phyloP scores from a whole-genome alignment of 2,113 vertebrate genomes.

The Pogona vitticeps region DNA sequence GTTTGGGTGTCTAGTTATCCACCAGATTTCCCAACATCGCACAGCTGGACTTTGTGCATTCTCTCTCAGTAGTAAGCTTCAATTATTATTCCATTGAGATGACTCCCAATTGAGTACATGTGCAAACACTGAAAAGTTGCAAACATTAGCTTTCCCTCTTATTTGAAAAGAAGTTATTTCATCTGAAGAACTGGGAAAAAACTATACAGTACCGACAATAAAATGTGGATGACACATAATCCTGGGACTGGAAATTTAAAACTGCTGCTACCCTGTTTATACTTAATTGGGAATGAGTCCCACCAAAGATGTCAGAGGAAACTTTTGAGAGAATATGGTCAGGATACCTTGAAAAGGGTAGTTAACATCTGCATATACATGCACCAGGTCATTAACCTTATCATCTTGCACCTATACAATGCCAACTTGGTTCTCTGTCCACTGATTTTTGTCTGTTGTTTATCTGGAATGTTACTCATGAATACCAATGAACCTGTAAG shows the following conservation, averaged over 20 bases:
- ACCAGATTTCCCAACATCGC: constrained; percentile 1
- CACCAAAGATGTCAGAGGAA: background rate
- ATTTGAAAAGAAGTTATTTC: background rate
- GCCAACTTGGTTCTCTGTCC: background rate
- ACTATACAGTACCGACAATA: background rate
- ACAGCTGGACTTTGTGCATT: background rate
- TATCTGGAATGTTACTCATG: background rate
- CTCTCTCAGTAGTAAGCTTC: background rate
- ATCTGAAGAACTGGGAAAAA: background rate
- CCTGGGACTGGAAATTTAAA: background rate
- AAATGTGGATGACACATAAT: background rate
- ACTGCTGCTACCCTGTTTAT: too few species aligned
- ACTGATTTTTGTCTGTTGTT: background rate
- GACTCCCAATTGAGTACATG: background rate
- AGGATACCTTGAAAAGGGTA: background rate
- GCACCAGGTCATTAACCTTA: background rate
- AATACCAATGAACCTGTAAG: background rate
- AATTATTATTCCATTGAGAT: background rate
- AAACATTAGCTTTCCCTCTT: background rate
- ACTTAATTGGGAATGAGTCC: background rate
- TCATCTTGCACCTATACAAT: background rate
- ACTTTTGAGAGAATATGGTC: background rate
- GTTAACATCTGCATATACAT: background rate
- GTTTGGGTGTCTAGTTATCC: background rate
- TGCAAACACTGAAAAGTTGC: background rate